Percentiles rank a stretch among this genome's conserved stretches.
Conservation (phyloP, 1,140 invertebrate species). For the Calliopsis andreniformis region DNA sequence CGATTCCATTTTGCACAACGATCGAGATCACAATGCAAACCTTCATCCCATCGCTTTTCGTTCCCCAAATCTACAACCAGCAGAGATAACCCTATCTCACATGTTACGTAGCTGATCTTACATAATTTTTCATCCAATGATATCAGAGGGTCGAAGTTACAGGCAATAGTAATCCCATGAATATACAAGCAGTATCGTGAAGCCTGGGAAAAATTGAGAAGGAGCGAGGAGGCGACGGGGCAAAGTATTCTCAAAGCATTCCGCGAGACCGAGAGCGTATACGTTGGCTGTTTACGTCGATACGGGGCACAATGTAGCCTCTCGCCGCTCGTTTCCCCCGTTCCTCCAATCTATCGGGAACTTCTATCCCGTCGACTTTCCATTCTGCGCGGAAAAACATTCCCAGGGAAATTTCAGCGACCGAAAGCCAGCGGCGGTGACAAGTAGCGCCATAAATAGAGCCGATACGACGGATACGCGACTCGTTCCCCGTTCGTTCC, state of each 20-base stretch:
- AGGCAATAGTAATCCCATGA: too few relatives aligned
- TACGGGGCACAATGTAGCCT: constrained; percentile 42
- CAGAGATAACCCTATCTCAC: too few relatives aligned
- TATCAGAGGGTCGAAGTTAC: too few relatives aligned
- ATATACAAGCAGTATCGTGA: too few relatives aligned
- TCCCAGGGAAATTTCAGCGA: constrained; percentile 67
- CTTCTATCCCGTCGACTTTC: constrained; percentile 34
- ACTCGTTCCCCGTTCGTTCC: constrained; percentile 58
- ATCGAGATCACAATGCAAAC: too few relatives aligned
- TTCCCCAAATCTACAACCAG: too few relatives aligned
- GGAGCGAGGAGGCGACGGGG: constrained; percentile 39
- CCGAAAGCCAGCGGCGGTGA: constrained; percentile 63
- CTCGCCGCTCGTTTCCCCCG: constrained; percentile 37
- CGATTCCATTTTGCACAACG: too few relatives aligned
- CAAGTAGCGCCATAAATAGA: constrained; percentile 76
- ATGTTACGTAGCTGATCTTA: too few relatives aligned
- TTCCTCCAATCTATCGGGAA: constrained; percentile 52
- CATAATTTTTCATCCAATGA: too few relatives aligned
- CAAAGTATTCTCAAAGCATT: constrained; percentile 27
- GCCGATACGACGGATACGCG: constrained; percentile 69
- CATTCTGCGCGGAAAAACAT: constrained; percentile 55
- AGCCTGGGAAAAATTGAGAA: background rate
- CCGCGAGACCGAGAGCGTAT: background rate
- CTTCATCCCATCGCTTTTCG: too few relatives aligned
- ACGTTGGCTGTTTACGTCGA: constrained; percentile 37